Conservation (phyloP, 2,797 vertebrate species). For the Miichthys miiuy region DNA sequence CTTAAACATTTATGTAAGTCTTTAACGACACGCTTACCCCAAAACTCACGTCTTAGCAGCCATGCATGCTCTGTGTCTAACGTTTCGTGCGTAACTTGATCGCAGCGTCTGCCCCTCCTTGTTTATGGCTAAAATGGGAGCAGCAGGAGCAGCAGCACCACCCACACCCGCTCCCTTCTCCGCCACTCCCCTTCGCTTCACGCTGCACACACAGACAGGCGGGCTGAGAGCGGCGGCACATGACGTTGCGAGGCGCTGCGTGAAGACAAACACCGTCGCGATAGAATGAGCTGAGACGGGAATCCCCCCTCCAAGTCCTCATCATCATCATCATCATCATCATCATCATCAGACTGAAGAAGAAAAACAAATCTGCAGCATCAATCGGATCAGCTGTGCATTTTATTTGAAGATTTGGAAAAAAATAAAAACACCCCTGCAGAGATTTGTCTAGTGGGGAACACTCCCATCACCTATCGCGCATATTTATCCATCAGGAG, state of each 20-base stretch:
- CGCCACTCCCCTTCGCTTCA: constrained; percentile 40
- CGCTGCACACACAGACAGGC: constrained; percentile 35
- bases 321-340: no score
- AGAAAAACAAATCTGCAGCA: neutral
- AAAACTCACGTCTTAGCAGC: neutral
- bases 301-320: constrained; percentile 20
- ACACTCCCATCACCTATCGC: constrained; percentile 32
- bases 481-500: constrained; percentile 32
- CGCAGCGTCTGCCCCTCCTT: constrained; percentile 62
- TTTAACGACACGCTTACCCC: neutral
- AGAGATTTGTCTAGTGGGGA: constrained; percentile 17
- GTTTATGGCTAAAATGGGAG: constrained; percentile 40
- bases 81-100: constrained; percentile 39
- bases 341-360: no score
- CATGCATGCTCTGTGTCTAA: neutral
- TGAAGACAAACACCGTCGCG: constrained; percentile 20
- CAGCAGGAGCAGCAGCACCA: constrained; percentile 45
- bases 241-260: neutral
- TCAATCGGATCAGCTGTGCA: constrained; percentile 18
- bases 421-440: neutral
- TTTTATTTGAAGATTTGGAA: neutral
- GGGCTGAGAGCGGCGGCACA: constrained; percentile 48
- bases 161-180: constrained; percentile 55
- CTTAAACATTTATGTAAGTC: neutral
- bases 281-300: constrained; percentile 49